Evolutionary conservation across 2,888 invertebrate genomes (phyloP).

Genomic region (Pantelozetes paolii): DNA sequence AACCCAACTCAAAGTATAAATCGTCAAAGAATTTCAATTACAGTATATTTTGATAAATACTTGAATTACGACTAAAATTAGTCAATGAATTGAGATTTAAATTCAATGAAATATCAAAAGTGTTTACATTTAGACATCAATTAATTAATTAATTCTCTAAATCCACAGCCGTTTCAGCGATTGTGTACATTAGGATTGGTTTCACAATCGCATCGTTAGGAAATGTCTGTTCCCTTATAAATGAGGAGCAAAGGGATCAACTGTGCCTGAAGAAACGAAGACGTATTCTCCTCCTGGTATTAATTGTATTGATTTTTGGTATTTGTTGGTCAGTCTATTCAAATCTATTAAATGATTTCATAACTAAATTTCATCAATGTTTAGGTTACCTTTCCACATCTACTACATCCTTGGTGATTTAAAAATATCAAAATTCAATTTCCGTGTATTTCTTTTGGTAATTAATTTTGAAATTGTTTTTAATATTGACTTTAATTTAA

Average conservation of each 20-base stretch:
- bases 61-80: too few relatives aligned
- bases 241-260: slow-evolving; percentile 52
- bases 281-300: slow-evolving; percentile 51
- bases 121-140: too few relatives aligned
- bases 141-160: too few relatives aligned
- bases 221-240: slow-evolving; percentile 53
- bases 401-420: slow-evolving; percentile 54
- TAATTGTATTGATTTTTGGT: slow-evolving; percentile 54
- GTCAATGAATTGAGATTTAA: too few relatives aligned
- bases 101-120: too few relatives aligned
- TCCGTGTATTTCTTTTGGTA: slow-evolving; percentile 50
- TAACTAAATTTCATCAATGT: neutral
- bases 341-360: neutral
- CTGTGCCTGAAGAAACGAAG: slow-evolving; percentile 43
- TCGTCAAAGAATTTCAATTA: too few relatives aligned
- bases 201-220: slow-evolving; percentile 51
- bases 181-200: slow-evolving; percentile 53
- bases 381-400: slow-evolving; percentile 54
- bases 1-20: too few relatives aligned
- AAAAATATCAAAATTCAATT: slow-evolving; percentile 48
- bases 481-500: too few relatives aligned
- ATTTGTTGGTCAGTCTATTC: slow-evolving; percentile 53
- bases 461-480: slow-evolving; percentile 46
- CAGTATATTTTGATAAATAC: too few relatives aligned
- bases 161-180: slow-evolving; percentile 51